A percentile compares a stretch with the other conserved stretches of the same genome.
phyloP scores from a whole-genome alignment of 92 coral and sea anemone species.

The Micromussa lordhowensis region DNA sequence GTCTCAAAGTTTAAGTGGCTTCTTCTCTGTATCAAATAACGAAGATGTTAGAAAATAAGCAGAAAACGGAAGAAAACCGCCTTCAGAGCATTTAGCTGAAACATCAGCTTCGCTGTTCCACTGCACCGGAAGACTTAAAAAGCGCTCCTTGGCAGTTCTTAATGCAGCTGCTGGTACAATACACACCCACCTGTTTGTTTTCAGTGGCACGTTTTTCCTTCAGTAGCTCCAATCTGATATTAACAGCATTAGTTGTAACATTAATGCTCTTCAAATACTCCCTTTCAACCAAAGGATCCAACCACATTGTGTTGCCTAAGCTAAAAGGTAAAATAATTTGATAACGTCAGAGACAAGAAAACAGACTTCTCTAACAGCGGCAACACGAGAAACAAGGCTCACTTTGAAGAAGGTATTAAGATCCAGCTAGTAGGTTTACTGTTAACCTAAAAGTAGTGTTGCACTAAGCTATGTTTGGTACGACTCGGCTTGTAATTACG shows the following conservation, averaged over 20 bases:
- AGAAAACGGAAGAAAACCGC: too few relatives aligned
- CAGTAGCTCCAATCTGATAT: conserved; percentile 85
- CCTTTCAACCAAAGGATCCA: conserved; percentile 92
- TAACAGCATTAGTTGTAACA: conserved; percentile 84
- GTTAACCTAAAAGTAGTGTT: not conserved
- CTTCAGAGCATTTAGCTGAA: too few relatives aligned
- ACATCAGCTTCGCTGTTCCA: too few relatives aligned
- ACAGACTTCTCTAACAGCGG: not conserved
- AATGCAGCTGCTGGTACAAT: not conserved
- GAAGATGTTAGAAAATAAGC: too few relatives aligned
- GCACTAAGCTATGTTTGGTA: not conserved
- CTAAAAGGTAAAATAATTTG: conserved; percentile 33
- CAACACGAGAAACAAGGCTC: not conserved
- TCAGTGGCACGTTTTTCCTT: conserved; percentile 82
- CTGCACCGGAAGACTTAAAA: too few relatives aligned
- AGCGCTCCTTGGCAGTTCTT: not conserved
- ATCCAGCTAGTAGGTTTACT: not conserved
- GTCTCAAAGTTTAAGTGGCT: too few relatives aligned
- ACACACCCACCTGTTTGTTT: conserved; percentile 75
- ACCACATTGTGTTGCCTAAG: conserved; percentile 88
- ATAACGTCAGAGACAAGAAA: not conserved
- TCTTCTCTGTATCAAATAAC: too few relatives aligned
- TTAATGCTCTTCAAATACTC: conserved; percentile 74
- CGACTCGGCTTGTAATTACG: not conserved
- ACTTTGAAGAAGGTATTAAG: not conserved